phyloP scores from a whole-genome alignment of 2,797 vertebrate genomes.

The Somateria mollissima region DNA sequence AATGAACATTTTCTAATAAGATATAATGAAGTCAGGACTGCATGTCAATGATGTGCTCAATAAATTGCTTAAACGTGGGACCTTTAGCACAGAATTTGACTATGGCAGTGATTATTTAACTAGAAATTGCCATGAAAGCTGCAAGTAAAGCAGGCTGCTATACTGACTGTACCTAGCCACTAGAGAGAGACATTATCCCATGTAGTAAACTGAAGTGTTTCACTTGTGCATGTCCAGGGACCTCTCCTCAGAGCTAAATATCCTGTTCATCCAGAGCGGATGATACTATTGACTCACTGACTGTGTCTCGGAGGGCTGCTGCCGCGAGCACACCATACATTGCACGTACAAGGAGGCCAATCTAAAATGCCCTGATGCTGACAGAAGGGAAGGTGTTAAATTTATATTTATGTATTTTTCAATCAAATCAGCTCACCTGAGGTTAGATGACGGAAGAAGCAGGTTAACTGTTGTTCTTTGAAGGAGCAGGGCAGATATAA shows the following conservation, averaged over 20 bases:
- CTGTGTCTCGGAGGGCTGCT: neutral
- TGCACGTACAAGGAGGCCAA: accelerated
- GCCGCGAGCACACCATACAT: accelerated
- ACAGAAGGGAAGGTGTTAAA: neutral
- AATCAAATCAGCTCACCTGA: neutral
- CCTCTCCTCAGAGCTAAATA: neutral
- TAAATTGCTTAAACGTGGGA: neutral
- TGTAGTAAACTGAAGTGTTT: conserved; percentile 34
- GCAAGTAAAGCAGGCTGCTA: neutral
- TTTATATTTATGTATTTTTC: neutral
- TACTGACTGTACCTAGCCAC: conserved; percentile 69
- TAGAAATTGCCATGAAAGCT: conserved; percentile 4
- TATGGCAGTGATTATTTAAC: neutral
- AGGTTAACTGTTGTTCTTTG: neutral
- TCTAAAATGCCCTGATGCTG: accelerated
- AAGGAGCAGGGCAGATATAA: neutral
- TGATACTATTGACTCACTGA: neutral
- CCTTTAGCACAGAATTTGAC: neutral
- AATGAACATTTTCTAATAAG: neutral
- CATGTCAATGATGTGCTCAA: neutral
- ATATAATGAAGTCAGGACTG: neutral
- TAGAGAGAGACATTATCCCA: conserved; percentile 73
- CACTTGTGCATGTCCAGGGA: neutral
- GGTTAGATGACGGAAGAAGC: neutral
- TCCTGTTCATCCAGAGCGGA: neutral